A percentile compares a stretch with the other conserved stretches of the same genome.
These are phyloP conservation scores for Bothrops jararaca DNA, from an alignment of 2,113 vertebrate genomes.

Conservation along the genomic window DNA sequence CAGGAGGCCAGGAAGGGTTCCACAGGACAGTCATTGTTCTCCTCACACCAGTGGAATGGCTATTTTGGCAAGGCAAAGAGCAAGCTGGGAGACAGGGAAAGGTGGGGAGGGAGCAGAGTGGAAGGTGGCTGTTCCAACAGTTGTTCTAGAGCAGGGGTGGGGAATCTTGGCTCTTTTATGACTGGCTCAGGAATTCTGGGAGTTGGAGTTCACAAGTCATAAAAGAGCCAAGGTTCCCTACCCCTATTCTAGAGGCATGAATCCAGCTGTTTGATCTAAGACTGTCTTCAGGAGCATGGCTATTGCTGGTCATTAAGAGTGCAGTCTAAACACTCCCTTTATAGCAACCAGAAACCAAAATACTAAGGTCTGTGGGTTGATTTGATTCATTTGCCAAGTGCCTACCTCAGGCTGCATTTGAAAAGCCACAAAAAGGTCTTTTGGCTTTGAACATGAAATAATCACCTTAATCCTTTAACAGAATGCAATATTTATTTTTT, in stretches of 20 bases:
- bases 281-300: neutral
- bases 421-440: neutral
- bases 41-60: neutral
- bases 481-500: neutral
- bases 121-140: accelerated
- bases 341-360: neutral
- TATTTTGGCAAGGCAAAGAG: neutral
- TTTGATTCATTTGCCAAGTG: neutral
- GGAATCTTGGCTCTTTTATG: no score
- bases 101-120: neutral
- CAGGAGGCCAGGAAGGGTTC: neutral
- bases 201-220: no score
- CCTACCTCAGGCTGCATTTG: neutral
- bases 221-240: no score
- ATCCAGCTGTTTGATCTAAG: conserved; percentile 11
- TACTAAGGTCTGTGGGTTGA: neutral
- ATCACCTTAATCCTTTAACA: neutral
- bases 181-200: no score
- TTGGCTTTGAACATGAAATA: neutral
- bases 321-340: neutral
- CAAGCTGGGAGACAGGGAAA: neutral
- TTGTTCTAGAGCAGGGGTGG: neutral
- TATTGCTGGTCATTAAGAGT: neutral
- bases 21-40: neutral
- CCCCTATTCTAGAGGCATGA: neutral